Evolutionary conservation across 2,113 vertebrate genomes (phyloP), one percentile per base, ranked within the genome.

Genomic region (Urocolius indicus): DNA sequence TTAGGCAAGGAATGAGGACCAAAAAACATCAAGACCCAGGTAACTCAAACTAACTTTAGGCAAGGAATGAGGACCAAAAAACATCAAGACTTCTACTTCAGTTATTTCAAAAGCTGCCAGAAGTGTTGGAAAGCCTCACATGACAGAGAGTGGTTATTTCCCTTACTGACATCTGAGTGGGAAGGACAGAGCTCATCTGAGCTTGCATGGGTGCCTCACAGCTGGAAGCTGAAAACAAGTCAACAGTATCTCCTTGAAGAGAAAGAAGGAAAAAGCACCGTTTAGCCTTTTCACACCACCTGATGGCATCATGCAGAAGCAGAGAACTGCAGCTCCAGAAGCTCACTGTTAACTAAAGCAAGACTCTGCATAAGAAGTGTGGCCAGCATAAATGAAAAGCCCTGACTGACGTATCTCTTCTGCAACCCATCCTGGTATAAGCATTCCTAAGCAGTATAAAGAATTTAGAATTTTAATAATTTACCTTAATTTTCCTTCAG

Each of bases 201-300:
- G 73, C 77, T 52, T 89, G 65, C 49, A 87, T 74, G 41, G 79
- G 62, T 72, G 76, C 69, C 88, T 82, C 11, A 4, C 75, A 84
- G 58, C 58, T 73, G 73, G 69, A 94, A 52, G 84, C 12, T 84
- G 85, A 92, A 79, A 93, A 84, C 46, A 75, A 65, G 36, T 89
- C 69, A 87, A 76, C 14, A 76, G n/a, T 46, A 93, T 46, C 58
- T 89, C 76, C 65, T 93, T 62, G 16, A 89, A 29, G 49, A 93
- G 41, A 71, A 92, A 79, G 62, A 71, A 87, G 59, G 38, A 73
- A 84, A 94, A 93, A 92, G 88, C 83, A 95, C 76, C 76, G 66
- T 73, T 94, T 68, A 41, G 65, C 24, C 74, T 93, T 82, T 48
- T 89, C 76, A 66, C 7, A 59, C 55, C 26, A 66, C 66, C 58